A percentile compares a stretch with the other conserved stretches of the same genome.
These are phyloP conservation scores for Biston betularia DNA, from an alignment of 2,888 invertebrate genomes.

Conservation along the genomic window DNA sequence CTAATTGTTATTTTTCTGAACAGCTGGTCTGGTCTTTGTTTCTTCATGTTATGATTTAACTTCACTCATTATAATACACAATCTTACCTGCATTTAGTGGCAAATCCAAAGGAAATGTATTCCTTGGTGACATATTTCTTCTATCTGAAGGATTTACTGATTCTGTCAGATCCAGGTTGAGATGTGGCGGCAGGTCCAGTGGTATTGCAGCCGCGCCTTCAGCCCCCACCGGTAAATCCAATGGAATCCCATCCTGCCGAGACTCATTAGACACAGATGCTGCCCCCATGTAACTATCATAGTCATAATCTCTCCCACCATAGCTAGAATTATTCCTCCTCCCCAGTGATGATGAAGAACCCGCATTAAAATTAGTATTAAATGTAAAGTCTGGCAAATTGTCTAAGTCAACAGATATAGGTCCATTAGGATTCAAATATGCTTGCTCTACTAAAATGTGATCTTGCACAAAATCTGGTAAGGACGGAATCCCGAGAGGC, in stretches of 20 bases:
- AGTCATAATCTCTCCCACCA: slow-evolving; percentile 69
- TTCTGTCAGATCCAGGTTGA: slow-evolving; percentile 80
- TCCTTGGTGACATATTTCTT: slow-evolving; percentile 76
- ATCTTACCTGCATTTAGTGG: slow-evolving; percentile 78
- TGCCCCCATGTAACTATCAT: slow-evolving; percentile 70
- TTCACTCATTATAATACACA: too few relatives aligned
- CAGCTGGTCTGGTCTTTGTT: too few relatives aligned
- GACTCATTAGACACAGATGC: slow-evolving; percentile 66
- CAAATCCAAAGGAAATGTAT: slow-evolving; percentile 77
- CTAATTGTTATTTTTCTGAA: too few relatives aligned
- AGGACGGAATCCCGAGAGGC: slow-evolving; percentile 86
- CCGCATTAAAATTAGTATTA: slow-evolving; percentile 80
- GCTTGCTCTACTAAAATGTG: slow-evolving; percentile 93
- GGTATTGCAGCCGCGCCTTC: slow-evolving; percentile 71
- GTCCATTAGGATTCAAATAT: slow-evolving; percentile 86
- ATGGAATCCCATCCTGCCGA: slow-evolving; percentile 63
- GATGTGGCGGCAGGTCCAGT: slow-evolving; percentile 71
- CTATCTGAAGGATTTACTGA: slow-evolving; percentile 79
- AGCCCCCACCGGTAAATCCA: slow-evolving; percentile 72
- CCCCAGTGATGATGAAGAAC: slow-evolving; percentile 71
- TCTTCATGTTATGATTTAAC: too few relatives aligned
- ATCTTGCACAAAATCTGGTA: slow-evolving; percentile 96
- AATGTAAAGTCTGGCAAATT: slow-evolving; percentile 90
- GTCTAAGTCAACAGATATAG: slow-evolving; percentile 86
- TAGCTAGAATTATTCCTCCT: slow-evolving; percentile 67